Percentiles rank a stretch among this genome's conserved stretches.
These are phyloP conservation scores for Isoperla grammatica DNA, from an alignment of 2,888 invertebrate genomes.

Conservation along the genomic window DNA sequence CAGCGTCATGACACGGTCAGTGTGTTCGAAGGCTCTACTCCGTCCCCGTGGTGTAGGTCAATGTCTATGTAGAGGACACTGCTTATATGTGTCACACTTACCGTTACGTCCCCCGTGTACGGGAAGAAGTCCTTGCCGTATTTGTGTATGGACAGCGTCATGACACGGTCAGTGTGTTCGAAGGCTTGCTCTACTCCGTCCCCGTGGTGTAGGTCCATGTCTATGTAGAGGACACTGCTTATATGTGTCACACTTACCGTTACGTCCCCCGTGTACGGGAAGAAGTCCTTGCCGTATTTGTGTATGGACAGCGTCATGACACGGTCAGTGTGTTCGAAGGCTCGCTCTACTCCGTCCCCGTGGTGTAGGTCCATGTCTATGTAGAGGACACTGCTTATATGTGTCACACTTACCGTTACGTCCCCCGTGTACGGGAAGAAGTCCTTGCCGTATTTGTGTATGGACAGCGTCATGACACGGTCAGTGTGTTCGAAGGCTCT, in stretches of 20 bases:
- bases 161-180: slow-evolving; percentile 98
- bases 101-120: slow-evolving; percentile 87
- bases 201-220: slow-evolving; percentile 99
- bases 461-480: slow-evolving; percentile 98
- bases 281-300: slow-evolving; percentile 95
- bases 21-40: slow-evolving; percentile 98
- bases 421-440: slow-evolving; percentile 97
- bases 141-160: slow-evolving; percentile 99
- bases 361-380: slow-evolving; percentile 99
- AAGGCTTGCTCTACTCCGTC: slow-evolving; percentile 99
- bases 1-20: slow-evolving; percentile 99
- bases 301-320: slow-evolving; percentile 99
- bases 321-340: slow-evolving; percentile 97
- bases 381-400: slow-evolving; percentile 93
- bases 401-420: slow-evolving; percentile 89
- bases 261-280: slow-evolving; percentile 87
- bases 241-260: slow-evolving; percentile 95
- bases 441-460: slow-evolving; percentile 95
- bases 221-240: slow-evolving; percentile 95
- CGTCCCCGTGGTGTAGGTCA: slow-evolving; percentile 99
- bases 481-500: slow-evolving; percentile 98
- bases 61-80: slow-evolving; percentile 98
- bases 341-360: slow-evolving; percentile 99
- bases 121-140: slow-evolving; percentile 98
- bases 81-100: slow-evolving; percentile 92